Base-by-base conservation (phyloP, 2,113 vertebrate species). In the Ammospiza nelsoni region DNA sequence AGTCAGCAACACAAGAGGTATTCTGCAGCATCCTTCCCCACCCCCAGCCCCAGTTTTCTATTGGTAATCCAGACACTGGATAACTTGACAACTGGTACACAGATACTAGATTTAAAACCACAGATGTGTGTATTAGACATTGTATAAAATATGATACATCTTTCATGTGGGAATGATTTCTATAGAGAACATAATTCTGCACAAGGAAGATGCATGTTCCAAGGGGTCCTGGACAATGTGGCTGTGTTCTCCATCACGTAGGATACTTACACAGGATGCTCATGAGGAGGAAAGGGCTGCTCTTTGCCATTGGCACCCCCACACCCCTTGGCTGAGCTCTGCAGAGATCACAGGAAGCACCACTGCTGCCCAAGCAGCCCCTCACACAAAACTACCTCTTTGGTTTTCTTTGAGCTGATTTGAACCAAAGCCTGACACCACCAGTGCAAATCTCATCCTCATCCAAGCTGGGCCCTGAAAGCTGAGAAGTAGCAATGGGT, bases 261-360 rank as follows among this genome's bases (percentile, higher is more conserved):
- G 37, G 79, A 80, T 90, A 90, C 83, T 96, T 80, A 91, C 65
- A 20, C 10, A 18, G 78, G 82, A 86, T 9, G 84, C 67, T 77
- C 0, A 0, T 75, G 67, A 85, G 74, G 71, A 91, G 58, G 67
- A 39, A 29, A 71, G 48, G 3, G 44, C 86, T 84, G 91, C 58
- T 92, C 37, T 72, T 68, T 78, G 86, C 80, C 54, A 35, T 15
- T 14, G 4, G 6, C 65, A 65, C 15, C n/a, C 72, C 49, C 59
- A 22, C 2, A 1, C 4, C 48, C 65, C 52, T 23, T 7, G 5
- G 77, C 66, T 82, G 89, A 87, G 89, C 84, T 89, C 86, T 49
- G 80, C 39, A 91, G 89, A 95, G 95, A 90, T 92, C 87, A 93
- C 71, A 80, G 63, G 91, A 94, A 95, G 89, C 91, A 89, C 54